A percentile compares a stretch with the other conserved stretches of the same genome.
phyloP scores from a whole-genome alignment of 2,113 vertebrate genomes.

The Lates calcarifer region DNA sequence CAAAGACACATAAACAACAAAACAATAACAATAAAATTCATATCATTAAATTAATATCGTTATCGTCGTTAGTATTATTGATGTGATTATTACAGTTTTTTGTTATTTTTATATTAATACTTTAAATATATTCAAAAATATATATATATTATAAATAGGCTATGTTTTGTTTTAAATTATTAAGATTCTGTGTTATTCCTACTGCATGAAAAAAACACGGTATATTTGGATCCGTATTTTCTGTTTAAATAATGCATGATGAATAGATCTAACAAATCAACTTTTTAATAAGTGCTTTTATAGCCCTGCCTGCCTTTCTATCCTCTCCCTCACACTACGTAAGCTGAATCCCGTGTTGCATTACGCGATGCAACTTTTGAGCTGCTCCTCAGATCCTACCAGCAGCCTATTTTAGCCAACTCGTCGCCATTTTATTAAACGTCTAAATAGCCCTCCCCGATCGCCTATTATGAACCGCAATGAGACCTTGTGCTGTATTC shows the following conservation, averaged over 20 bases:
- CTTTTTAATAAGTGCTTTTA: conserved; percentile 37
- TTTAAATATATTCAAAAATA: neutral
- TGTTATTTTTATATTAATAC: neutral
- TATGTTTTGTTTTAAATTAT: neutral
- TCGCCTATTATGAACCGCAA: conserved; percentile 65
- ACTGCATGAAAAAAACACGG: neutral
- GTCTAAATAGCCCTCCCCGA: conserved; percentile 69
- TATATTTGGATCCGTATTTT: neutral
- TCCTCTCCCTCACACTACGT: neutral
- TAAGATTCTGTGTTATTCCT: neutral
- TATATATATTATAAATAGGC: neutral
- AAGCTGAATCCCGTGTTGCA: conserved; percentile 4
- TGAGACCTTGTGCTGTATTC: conserved; percentile 62
- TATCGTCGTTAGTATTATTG: neutral
- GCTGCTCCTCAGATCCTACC: conserved; percentile 45
- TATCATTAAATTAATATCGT: neutral
- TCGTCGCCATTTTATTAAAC: conserved; percentile 82
- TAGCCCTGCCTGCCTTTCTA: neutral
- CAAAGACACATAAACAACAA: neutral
- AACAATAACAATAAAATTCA: too few relatives aligned
- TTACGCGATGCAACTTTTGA: conserved; percentile 61
- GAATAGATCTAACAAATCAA: conserved; percentile 22
- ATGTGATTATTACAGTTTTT: neutral
- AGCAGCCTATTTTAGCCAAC: conserved; percentile 61
- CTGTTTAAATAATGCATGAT: neutral